Evolutionary conservation across 1,140 invertebrate genomes (phyloP), one percentile per base, ranked within the genome.

Genomic region (Heterodera carotae): DNA sequence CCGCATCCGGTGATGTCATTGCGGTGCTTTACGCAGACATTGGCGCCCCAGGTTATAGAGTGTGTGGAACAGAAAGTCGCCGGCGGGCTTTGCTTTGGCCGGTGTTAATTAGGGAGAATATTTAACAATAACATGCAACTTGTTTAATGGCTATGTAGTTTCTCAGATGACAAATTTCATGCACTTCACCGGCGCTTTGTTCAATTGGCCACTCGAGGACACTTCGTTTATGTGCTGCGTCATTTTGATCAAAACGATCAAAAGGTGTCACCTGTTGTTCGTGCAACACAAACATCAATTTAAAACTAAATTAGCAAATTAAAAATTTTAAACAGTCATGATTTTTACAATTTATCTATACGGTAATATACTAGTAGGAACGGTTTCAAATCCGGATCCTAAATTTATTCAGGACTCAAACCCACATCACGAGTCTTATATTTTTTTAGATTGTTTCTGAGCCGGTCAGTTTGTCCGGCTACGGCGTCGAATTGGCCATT

Each of bases 401-500:
- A n/a, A n/a, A n/a, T n/a, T n/a, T n/a, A n/a, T n/a, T n/a, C n/a
- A n/a, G n/a, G n/a, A n/a, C n/a, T n/a, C n/a, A n/a, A n/a, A n/a
- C n/a, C n/a, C n/a, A n/a, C 12, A 29, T 18, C 25, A 80, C n/a
- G 83, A 33, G 64, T 81, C 33, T 29, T 31, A 36, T 36, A 33
- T 69, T 18, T 75, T 62, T 27, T 53, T 25, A 81, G 48, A 67
- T 0, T n/a, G 4, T 3, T 27, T 77, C 34, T 33, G 53, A 48
- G 31, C 92, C 89, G 85, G 94, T 87, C 86, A 81, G 93, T 34
- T 90, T 99, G 8, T 95, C 95, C 53, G 97, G 97, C 2, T 99
- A 98, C 90, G 97, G 96, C 39, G 96, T 99, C 0, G 97, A 99
- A 89, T 88, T 99, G 39, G 95, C 97, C 88, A 93, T 99, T 84